phyloP scores from a whole-genome alignment of 2,888 invertebrate species.

The Volucella bombylans region DNA sequence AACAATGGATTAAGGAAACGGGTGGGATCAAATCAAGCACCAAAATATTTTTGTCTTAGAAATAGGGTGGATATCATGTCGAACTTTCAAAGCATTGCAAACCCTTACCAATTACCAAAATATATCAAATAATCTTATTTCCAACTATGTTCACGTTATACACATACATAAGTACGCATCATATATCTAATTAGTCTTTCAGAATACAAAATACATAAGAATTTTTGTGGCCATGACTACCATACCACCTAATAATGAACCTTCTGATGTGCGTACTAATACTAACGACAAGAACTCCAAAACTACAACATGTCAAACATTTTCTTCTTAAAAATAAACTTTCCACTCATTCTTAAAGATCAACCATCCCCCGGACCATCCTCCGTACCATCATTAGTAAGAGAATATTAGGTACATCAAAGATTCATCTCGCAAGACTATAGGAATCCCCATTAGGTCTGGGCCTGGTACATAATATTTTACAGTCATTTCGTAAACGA shows the following conservation, averaged over 20 bases:
- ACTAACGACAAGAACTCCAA: neutral
- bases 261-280: neutral
- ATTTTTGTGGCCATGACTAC: neutral
- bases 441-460: neutral
- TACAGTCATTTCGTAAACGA: slow-evolving; percentile 21
- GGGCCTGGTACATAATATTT: slow-evolving; percentile 21
- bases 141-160: no score
- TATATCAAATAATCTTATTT: no score
- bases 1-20: no score
- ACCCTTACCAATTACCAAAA: no score
- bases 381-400: slow-evolving; percentile 1
- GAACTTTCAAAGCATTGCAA: no score
- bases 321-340: slow-evolving; percentile 5
- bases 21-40: no score
- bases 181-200: no score
- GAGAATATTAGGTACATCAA: neutral
- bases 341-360: neutral
- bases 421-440: slow-evolving; percentile 17
- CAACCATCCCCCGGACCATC: neutral
- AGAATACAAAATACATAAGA: no score
- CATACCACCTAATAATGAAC: neutral
- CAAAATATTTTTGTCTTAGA: no score
- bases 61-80: no score
- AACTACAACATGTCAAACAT: slow-evolving; percentile 6
- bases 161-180: no score